Evolutionary conservation across 2,797 vertebrate species (phyloP).

Genomic region (Zenarchopterus dispar): DNA sequence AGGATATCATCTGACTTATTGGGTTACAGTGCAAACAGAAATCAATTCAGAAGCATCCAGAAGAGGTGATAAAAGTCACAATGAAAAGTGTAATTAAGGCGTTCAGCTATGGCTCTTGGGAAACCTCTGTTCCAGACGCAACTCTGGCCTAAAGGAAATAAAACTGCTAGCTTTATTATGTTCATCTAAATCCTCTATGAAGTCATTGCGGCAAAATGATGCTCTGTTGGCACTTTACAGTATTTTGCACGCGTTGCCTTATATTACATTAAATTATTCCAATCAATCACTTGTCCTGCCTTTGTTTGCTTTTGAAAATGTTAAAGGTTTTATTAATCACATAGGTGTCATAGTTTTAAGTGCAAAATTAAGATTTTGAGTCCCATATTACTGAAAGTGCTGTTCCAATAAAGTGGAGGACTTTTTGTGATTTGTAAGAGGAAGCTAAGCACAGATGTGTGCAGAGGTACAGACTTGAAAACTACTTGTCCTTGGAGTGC

Average conservation of each 20-base stretch:
- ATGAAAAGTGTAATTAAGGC: conserved; percentile 56
- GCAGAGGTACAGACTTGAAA: background rate
- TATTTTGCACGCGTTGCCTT: conserved; percentile 23
- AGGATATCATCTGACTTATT: conserved; percentile 32
- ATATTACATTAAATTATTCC: conserved; percentile 45
- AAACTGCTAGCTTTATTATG: conserved; percentile 38
- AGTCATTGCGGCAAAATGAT: conserved; percentile 36
- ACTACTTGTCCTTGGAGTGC: background rate
- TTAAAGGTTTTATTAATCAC: conserved; percentile 32
- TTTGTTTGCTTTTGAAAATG: conserved; percentile 23
- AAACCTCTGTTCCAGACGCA: conserved; percentile 40
- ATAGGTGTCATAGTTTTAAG: conserved; percentile 17
- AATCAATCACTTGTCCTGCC: conserved; percentile 41
- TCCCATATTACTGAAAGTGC: conserved; percentile 2
- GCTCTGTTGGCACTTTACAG: conserved; percentile 13
- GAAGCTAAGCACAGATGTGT: background rate
- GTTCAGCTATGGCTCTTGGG: conserved; percentile 43
- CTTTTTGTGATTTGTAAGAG: no score
- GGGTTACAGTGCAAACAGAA: conserved; percentile 62
- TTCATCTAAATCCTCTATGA: conserved; percentile 48
- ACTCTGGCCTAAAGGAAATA: conserved; percentile 51
- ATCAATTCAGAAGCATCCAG: conserved; percentile 49
- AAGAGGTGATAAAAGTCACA: conserved; percentile 55
- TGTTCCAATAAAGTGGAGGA: background rate
- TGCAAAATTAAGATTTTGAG: conserved; percentile 29